These are phyloP conservation scores for Sciurus niger DNA, from an alignment of 2,113 vertebrate genomes.

Conservation along the genomic window DNA sequence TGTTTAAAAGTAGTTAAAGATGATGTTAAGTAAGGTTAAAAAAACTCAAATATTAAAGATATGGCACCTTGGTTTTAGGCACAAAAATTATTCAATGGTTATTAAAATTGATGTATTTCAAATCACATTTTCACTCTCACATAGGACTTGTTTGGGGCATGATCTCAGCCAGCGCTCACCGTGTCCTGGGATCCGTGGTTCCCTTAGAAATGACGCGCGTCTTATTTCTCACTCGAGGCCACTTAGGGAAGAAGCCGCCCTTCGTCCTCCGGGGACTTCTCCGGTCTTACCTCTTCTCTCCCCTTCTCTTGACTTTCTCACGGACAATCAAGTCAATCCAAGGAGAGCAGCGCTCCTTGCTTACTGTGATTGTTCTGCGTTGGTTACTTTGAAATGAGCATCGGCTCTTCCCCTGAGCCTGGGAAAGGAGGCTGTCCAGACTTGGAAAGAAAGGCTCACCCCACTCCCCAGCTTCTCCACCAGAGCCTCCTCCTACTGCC, in stretches of 20 bases:
- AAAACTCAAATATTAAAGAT: neutral
- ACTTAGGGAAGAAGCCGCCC: neutral
- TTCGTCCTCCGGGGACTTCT: neutral
- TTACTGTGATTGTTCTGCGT: neutral
- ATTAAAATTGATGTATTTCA: neutral
- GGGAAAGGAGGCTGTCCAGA: neutral
- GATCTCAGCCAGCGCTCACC: accelerated
- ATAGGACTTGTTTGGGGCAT: accelerated
- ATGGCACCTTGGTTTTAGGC: neutral
- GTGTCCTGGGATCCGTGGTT: accelerated
- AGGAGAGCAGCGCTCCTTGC: neutral
- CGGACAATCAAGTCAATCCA: neutral
- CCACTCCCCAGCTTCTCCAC: neutral
- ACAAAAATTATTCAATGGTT: neutral
- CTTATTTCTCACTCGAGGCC: accelerated
- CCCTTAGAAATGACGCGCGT: accelerated
- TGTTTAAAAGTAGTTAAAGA: neutral
- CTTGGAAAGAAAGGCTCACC: neutral
- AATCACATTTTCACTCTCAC: neutral
- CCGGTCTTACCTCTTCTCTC: neutral
- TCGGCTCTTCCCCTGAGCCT: accelerated
- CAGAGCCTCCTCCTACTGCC: too few relatives aligned
- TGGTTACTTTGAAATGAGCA: neutral
- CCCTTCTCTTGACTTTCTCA: slow-evolving; percentile 6
- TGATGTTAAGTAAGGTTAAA: neutral